Conservation (phyloP, 2,113 vertebrate species). For the Oreochromis niloticus region DNA sequence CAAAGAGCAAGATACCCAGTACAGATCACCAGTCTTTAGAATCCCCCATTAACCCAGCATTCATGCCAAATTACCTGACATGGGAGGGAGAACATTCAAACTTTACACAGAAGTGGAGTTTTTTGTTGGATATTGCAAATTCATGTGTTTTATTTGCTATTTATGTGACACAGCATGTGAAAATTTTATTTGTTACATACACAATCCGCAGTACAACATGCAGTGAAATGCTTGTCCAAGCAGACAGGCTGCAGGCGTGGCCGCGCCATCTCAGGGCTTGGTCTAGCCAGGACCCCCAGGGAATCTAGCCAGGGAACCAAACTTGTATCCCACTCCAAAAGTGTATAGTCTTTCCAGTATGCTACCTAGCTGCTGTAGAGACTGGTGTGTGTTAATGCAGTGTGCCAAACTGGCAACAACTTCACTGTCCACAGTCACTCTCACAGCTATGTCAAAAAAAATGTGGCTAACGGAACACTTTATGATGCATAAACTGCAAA, state of each 20-base stretch:
- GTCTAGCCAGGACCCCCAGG: too few species aligned
- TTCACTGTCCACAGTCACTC: not conserved
- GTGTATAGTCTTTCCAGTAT: too few species aligned
- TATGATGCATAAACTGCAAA: not conserved
- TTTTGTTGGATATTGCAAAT: not conserved
- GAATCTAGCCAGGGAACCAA: too few species aligned
- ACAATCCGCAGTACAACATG: not conserved
- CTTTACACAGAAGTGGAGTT: not conserved
- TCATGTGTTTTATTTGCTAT: not conserved
- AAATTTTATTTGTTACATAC: not conserved
- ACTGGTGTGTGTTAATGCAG: not conserved
- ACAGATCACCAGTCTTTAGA: not conserved
- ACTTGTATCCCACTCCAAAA: too few species aligned
- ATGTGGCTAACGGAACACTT: not conserved
- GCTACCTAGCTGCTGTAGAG: not conserved
- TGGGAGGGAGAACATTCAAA: not conserved
- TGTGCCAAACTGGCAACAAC: not conserved
- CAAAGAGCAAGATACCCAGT: not conserved
- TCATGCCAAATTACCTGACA: not conserved
- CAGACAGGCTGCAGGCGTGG: not conserved
- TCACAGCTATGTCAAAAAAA: not conserved
- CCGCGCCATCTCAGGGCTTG: not conserved
- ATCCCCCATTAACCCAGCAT: not conserved
- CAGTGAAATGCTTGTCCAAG: not conserved
- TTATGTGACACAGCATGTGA: not conserved